phyloP scores from a whole-genome alignment of 2,797 vertebrate genomes.

The Streptopelia turtur region DNA sequence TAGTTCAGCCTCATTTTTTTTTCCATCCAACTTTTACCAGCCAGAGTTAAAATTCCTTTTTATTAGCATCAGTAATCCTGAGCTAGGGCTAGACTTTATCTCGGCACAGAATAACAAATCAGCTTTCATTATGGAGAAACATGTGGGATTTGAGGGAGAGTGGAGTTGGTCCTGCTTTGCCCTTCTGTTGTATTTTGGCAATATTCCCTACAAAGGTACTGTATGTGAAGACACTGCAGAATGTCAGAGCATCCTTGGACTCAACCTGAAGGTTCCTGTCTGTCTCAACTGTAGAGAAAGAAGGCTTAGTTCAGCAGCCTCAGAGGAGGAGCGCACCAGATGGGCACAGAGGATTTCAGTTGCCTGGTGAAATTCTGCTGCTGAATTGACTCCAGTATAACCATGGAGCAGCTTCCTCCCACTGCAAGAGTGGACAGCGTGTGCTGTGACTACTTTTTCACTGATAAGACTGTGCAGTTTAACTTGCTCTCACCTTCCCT shows the following conservation, averaged over 20 bases:
- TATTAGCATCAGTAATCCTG: not conserved
- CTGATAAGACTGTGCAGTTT: not conserved
- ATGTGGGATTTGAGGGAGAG: not conserved
- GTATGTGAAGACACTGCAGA: not conserved
- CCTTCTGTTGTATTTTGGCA: conserved; percentile 13
- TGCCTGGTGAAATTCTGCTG: not conserved
- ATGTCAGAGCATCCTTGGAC: not conserved
- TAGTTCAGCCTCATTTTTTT: not conserved
- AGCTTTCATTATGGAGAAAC: not conserved
- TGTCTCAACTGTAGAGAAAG: not conserved
- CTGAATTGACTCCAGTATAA: not conserved
- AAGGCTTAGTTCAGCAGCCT: not conserved
- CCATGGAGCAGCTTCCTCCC: not conserved
- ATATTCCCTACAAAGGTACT: not conserved
- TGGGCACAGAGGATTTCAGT: not conserved
- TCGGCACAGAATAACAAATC: not conserved
- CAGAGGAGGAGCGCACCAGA: not conserved
- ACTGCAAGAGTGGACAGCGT: not conserved
- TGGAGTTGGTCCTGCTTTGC: not conserved
- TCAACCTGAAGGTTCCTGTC: not conserved
- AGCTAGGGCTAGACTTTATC: not conserved
- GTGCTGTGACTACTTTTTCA: not conserved
- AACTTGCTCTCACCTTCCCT: not conserved
- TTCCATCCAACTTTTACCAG: not conserved
- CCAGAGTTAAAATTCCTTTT: conserved; percentile 25